Conservation (phyloP, 2,797 vertebrate species). For the Enteromius viviparus region DNA sequence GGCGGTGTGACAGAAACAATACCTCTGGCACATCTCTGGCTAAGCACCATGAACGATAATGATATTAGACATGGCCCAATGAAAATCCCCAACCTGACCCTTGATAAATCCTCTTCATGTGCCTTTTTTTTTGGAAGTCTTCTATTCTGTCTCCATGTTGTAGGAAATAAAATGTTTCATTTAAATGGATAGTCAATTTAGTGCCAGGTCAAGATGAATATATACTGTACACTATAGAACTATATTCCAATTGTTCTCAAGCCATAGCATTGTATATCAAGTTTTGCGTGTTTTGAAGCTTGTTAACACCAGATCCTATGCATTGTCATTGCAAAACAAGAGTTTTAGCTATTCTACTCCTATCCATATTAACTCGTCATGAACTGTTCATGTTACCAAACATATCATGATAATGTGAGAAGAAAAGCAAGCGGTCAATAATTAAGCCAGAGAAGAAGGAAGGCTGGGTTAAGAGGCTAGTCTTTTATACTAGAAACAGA, state of each 20-base stretch:
- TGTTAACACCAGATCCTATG: not conserved
- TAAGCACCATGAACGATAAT: slow-evolving; percentile 56
- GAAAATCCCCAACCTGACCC: slow-evolving; percentile 52
- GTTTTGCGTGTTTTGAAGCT: not conserved
- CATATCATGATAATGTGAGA: slow-evolving; percentile 62
- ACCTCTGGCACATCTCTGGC: slow-evolving; percentile 51
- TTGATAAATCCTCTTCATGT: slow-evolving; percentile 48
- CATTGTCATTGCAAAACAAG: not conserved
- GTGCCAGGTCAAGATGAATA: not conserved
- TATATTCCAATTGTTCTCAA: not conserved
- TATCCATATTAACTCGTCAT: slow-evolving; percentile 20
- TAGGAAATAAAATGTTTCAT: not conserved
- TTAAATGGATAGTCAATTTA: not conserved
- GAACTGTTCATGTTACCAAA: slow-evolving; percentile 76
- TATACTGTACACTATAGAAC: not conserved
- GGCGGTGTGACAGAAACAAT: slow-evolving; percentile 42
- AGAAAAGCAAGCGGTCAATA: slow-evolving; percentile 72
- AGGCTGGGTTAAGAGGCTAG: slow-evolving; percentile 76
- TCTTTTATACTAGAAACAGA: slow-evolving; percentile 76
- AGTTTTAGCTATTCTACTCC: not conserved
- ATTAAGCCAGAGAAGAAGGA: slow-evolving; percentile 74
- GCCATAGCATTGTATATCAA: not conserved
- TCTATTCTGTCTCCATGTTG: slow-evolving; percentile 4
- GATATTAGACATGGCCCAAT: slow-evolving; percentile 50
- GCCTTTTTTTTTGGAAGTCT: slow-evolving; percentile 17